Conservation (phyloP, 2,113 vertebrate species). For the Puffinus mauretanicus region DNA sequence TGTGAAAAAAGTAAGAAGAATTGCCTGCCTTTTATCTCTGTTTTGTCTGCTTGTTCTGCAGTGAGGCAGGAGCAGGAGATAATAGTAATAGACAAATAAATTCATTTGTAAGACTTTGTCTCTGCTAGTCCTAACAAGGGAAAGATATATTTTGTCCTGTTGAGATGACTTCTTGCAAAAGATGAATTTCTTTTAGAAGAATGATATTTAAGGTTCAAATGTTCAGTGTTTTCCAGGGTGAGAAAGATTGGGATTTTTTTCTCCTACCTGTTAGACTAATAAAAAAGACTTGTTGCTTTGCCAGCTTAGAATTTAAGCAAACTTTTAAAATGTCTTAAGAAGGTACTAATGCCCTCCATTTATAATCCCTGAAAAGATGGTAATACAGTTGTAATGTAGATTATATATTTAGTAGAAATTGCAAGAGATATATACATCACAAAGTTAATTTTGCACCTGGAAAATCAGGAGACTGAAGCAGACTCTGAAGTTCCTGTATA, state of each 20-base stretch:
- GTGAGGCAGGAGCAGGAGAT: neutral
- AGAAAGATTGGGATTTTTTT: neutral
- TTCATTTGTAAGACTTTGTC: neutral
- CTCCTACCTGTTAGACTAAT: neutral
- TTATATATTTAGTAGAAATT: neutral
- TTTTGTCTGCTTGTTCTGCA: neutral
- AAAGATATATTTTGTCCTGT: neutral
- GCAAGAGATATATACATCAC: neutral
- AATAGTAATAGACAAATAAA: neutral
- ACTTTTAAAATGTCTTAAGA: neutral
- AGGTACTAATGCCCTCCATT: neutral
- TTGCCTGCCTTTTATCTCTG: neutral
- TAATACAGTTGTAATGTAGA: neutral
- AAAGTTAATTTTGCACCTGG: neutral
- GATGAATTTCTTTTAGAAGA: neutral
- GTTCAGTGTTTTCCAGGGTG: rapidly evolving
- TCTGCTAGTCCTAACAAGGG: neutral
- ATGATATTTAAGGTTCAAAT: neutral
- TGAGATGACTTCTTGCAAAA: neutral
- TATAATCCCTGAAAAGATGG: neutral
- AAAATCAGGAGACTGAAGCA: neutral
- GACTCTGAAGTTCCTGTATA: neutral
- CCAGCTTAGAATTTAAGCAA: neutral
- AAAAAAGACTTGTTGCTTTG: neutral
- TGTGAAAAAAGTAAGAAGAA: neutral